phyloP scores from a whole-genome alignment of 2,797 vertebrate species.

The Petrocephalus schoutedeni region DNA sequence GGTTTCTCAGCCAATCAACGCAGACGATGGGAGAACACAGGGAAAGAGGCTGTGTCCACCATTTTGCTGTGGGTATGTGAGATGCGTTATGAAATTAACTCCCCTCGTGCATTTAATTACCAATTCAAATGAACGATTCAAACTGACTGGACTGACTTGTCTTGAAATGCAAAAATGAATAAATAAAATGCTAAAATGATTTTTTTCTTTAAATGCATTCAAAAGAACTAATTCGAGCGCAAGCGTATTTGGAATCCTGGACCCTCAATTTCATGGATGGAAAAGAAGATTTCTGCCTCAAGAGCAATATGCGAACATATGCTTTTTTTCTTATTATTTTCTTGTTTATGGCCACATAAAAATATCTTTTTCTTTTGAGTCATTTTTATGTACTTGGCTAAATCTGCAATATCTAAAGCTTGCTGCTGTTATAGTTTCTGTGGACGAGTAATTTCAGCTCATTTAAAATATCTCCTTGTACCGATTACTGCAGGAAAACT shows the following conservation, averaged over 20 bases:
- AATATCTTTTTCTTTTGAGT: not conserved
- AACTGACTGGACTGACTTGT: not conserved
- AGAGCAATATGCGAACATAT: not conserved
- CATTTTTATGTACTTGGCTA: conserved; percentile 1
- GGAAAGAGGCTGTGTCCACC: not conserved
- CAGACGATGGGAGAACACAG: not conserved
- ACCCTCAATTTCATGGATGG: not conserved
- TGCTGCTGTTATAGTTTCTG: not conserved
- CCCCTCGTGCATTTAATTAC: not conserved
- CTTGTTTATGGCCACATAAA: not conserved
- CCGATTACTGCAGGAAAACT: not conserved
- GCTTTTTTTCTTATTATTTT: not conserved
- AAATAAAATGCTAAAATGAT: no score
- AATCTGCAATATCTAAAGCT: not conserved
- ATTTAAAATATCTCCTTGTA: not conserved
- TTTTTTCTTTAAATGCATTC: not conserved
- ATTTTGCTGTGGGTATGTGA: not conserved
- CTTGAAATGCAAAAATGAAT: not conserved
- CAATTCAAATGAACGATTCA: not conserved
- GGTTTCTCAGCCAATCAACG: conserved; percentile 23
- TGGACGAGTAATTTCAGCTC: not conserved
- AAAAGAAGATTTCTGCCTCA: not conserved
- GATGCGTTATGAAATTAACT: not conserved
- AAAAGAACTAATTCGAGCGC: not conserved
- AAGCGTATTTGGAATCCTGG: not conserved